Evolutionary conservation across 37 sponge, comb jelly and placozoan genomes (phyloP).

Genomic region (Trichoplax adhaerens): DNA sequence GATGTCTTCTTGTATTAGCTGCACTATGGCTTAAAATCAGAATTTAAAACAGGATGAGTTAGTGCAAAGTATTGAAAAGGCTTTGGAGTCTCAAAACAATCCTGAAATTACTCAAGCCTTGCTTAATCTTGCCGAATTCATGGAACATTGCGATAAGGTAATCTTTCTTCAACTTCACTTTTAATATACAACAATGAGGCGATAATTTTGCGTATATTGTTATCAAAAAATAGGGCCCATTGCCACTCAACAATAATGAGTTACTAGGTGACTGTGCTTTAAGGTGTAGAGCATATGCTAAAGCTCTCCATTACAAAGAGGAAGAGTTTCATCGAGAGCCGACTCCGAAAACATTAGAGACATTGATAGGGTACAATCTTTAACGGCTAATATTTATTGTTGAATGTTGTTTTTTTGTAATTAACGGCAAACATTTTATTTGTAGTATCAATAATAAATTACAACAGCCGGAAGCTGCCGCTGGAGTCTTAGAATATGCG

Average conservation of each 20-base stretch:
- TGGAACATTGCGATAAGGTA: conserved; percentile 92
- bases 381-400: too few species aligned
- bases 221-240: conserved; percentile 25
- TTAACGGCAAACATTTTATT: neutral
- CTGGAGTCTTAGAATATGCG: conserved; percentile 80
- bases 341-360: conserved; percentile 50
- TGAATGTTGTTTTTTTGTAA: too few species aligned
- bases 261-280: conserved; percentile 85
- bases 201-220: neutral
- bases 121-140: conserved; percentile 89
- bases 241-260: conserved; percentile 44
- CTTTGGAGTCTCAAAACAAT: conserved; percentile 53
- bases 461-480: conserved; percentile 86
- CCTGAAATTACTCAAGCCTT: conserved; percentile 89
- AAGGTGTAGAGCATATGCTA: conserved; percentile 82
- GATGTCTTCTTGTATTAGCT: neutral
- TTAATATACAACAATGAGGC: neutral
- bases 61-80: conserved; percentile 61
- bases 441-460: conserved; percentile 89
- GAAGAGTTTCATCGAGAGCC: conserved; percentile 80
- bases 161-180: too few species aligned
- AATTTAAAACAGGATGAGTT: conserved; percentile 60
- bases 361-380: conserved; percentile 32
- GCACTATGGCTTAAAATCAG: conserved; percentile 4
- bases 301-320: conserved; percentile 93